Evolutionary conservation across 2,888 invertebrate species (phyloP), one percentile per base, ranked within the genome.

Genomic region (Lingula anatina): DNA sequence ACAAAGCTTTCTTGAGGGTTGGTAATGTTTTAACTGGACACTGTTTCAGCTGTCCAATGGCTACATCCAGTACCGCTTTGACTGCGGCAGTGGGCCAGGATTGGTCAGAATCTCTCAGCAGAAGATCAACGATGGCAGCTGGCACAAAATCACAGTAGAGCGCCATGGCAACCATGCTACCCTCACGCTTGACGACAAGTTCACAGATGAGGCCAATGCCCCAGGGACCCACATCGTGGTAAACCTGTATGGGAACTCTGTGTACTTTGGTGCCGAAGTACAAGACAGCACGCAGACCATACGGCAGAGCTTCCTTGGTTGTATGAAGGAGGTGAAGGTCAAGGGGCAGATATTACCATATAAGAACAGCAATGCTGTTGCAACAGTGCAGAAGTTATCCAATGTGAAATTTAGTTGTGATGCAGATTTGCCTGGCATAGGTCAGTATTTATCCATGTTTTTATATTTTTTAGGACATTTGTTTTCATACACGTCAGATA

Each of bases 81-180:
- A 96, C 75, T 83, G 94, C 60, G 96, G 96, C 21, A 88, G 89
- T 59, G 96, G 95, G 5, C 89, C 89, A 76, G 92, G 90, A 35
- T 79, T 87, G 47, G 87, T 92, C 27, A 87, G 89, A 2, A 83
- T 85, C 27, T 85, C 86, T 50, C 80, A 85, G n/a, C 84, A 84
- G 65, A 31, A 31, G 15, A 83, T 90, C n/a, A 85, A 87, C 26
- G 90, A 91, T 70, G 90, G 90, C 4, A 83, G 84, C 60, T 91
- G 91, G 91, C 91, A 91, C 73, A 84, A 85, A 59, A 71, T 82
- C 25, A 82, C 85, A 37, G 79, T 95, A 51, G 90, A 91, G 74
- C 62, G 73, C n/a, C 85, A 88, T 61, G 86, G 89, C 25, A 90
- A 87, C 64, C 84, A 83, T 69, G 88, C 89, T 37, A 85, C 87